phyloP scores from a whole-genome alignment of 1,140 invertebrate genomes.

The Aphis craccivora region DNA sequence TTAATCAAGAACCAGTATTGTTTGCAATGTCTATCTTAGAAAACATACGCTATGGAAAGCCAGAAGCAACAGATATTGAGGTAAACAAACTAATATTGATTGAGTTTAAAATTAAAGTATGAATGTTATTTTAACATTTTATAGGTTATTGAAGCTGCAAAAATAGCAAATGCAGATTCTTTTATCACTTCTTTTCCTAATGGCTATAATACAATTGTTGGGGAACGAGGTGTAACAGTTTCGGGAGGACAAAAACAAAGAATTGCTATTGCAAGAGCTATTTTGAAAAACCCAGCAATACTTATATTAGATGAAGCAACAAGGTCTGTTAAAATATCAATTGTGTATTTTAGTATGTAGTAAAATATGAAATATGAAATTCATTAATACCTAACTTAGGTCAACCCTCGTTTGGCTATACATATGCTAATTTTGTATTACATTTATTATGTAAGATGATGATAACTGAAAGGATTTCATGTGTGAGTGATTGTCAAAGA shows the following conservation, averaged over 20 bases:
- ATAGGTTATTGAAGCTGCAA: slow-evolving; percentile 80
- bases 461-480: background rate
- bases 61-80: slow-evolving; percentile 73
- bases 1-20: slow-evolving; percentile 91
- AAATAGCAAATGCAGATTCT: slow-evolving; percentile 87
- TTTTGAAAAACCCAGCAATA: slow-evolving; percentile 81
- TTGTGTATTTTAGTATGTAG: background rate
- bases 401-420: background rate
- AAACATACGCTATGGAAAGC: slow-evolving; percentile 92
- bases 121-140: slow-evolving; percentile 58
- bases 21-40: slow-evolving; percentile 92
- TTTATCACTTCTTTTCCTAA: slow-evolving; percentile 87
- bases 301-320: slow-evolving; percentile 91
- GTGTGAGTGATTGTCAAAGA: background rate
- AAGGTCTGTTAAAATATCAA: slow-evolving; percentile 68
- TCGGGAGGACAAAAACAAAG: slow-evolving; percentile 85
- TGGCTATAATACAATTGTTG: slow-evolving; percentile 87
- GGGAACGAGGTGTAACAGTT: slow-evolving; percentile 76
- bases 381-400: no score
- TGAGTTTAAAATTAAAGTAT: background rate
- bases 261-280: slow-evolving; percentile 82
- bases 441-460: background rate
- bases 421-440: background rate
- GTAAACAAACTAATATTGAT: slow-evolving; percentile 63
- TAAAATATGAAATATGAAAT: background rate